phyloP scores from a whole-genome alignment of 2,888 invertebrate genomes.

The Pyrocoelia pectoralis region DNA sequence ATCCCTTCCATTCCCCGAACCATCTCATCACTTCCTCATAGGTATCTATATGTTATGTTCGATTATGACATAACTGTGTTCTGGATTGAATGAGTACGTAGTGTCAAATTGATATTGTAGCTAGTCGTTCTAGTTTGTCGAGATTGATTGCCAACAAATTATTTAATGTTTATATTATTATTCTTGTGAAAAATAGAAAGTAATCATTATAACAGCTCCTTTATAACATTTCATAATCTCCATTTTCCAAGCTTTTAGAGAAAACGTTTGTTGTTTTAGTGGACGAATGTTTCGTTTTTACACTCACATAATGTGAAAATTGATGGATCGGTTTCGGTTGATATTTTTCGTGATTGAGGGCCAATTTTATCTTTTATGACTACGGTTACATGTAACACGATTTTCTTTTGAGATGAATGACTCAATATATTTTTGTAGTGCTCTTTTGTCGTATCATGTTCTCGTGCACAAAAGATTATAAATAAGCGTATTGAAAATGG shows the following conservation, averaged over 20 bases:
- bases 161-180: no score
- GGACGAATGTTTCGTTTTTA: constrained; percentile 18
- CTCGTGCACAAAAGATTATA: constrained; percentile 18
- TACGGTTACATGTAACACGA: constrained; percentile 19
- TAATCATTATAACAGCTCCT: no score
- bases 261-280: constrained; percentile 20
- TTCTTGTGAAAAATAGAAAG: no score
- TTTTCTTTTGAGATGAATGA: constrained; percentile 24
- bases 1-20: no score
- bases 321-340: constrained; percentile 24
- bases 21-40: no score
- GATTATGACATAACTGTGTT: no score
- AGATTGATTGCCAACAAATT: no score
- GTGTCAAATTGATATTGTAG: no score
- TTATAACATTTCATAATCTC: no score
- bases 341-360: constrained; percentile 27
- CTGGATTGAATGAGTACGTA: no score
- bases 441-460: constrained; percentile 18
- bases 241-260: constrained; percentile 15
- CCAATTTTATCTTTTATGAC: constrained; percentile 30
- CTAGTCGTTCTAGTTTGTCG: no score
- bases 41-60: no score
- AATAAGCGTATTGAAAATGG: constrained; percentile 20
- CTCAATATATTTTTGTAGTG: constrained; percentile 17
- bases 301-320: constrained; percentile 16